Conservation (phyloP, 2,888 invertebrate genomes). For the Agrotis exclamationis region DNA sequence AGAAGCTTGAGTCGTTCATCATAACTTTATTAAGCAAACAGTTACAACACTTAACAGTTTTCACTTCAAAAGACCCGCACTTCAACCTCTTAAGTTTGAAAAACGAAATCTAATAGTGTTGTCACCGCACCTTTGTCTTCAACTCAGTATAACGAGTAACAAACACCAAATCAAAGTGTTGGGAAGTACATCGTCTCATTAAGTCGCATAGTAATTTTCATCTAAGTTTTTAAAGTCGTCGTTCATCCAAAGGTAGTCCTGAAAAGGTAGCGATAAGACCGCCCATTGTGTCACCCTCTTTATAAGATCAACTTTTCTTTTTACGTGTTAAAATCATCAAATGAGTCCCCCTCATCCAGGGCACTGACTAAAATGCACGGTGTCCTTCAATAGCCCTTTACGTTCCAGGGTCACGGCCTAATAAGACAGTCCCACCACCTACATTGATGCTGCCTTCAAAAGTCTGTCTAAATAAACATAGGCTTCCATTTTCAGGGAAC, state of each 20-base stretch:
- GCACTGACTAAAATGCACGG: no score
- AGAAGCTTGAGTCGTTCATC: neutral
- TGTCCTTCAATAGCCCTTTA: no score
- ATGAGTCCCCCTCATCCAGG: no score
- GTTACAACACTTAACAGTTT: neutral
- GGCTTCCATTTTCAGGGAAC: neutral
- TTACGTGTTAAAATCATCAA: no score
- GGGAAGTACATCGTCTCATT: conserved; percentile 34
- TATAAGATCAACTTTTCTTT: no score
- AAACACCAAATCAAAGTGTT: conserved; percentile 42
- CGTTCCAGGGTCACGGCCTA: no score
- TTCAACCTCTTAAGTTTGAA: conserved; percentile 41
- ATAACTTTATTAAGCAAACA: neutral
- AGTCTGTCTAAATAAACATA: neutral
- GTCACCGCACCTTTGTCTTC: conserved; percentile 31
- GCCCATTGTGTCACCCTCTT: no score
- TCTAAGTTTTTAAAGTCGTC: conserved; percentile 19
- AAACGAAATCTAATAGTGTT: conserved; percentile 65
- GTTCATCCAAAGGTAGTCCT: no score
- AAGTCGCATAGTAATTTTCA: conserved; percentile 31
- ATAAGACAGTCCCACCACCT: no score
- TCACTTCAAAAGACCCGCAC: neutral
- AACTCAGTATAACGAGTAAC: conserved; percentile 55
- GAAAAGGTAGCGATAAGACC: no score
- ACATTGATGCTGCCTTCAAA: neutral